These are phyloP conservation scores for Chromoteleia sp. DNA, from an alignment of 2,888 invertebrate genomes.

Conservation along the genomic window DNA sequence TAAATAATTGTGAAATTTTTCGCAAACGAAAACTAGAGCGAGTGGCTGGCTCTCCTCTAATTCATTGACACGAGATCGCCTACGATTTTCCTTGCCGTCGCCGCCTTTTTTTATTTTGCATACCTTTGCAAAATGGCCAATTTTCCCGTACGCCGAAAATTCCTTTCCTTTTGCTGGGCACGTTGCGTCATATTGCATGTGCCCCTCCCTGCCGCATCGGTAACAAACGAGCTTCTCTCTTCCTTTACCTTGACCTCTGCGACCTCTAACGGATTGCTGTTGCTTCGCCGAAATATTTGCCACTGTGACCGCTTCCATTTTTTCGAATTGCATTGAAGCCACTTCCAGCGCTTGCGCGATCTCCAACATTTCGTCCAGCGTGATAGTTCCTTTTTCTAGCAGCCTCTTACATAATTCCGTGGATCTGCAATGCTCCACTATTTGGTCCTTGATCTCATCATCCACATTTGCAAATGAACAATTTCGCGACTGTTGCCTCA, in stretches of 20 bases:
- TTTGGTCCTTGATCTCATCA: slow-evolving; percentile 70
- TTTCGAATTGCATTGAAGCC: slow-evolving; percentile 2
- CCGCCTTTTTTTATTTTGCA: slow-evolving; percentile 21
- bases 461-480: slow-evolving; percentile 71
- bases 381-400: slow-evolving; percentile 53
- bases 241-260: not conserved
- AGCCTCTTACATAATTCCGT: slow-evolving; percentile 61
- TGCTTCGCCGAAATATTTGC: not conserved
- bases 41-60: slow-evolving; percentile 31
- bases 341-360: slow-evolving; percentile 33
- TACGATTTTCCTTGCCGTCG: too few species aligned
- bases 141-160: slow-evolving; percentile 68
- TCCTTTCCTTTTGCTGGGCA: slow-evolving; percentile 71
- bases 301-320: slow-evolving; percentile 11
- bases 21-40: slow-evolving; percentile 71
- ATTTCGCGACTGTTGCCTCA: slow-evolving; percentile 75
- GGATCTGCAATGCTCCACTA: slow-evolving; percentile 65
- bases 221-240: too few species aligned
- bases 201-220: slow-evolving; percentile 18
- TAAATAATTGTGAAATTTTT: slow-evolving; percentile 80
- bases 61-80: too few species aligned
- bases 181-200: slow-evolving; percentile 21
- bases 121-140: slow-evolving; percentile 68
- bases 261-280: not conserved
- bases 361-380: slow-evolving; percentile 24